phyloP scores from a whole-genome alignment of 2,113 vertebrate genomes.

The Apodemus sylvaticus region DNA sequence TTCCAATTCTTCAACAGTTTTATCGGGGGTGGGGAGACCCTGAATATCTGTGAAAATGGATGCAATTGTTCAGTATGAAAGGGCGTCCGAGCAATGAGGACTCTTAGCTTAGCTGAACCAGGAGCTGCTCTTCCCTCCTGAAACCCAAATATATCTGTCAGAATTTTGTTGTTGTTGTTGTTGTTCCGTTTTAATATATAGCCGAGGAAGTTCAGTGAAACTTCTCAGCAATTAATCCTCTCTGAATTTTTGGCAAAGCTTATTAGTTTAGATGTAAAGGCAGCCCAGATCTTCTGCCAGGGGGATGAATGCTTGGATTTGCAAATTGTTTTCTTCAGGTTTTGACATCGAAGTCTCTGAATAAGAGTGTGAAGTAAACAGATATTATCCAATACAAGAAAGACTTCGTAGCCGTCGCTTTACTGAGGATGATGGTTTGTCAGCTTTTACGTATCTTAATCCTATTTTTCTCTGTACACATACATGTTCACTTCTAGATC shows the following conservation, averaged over 20 bases:
- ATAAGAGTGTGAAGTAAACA: neutral
- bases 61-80: slow-evolving; percentile 55
- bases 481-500: neutral
- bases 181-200: slow-evolving; percentile 41
- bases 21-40: neutral
- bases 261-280: slow-evolving; percentile 32
- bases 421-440: neutral
- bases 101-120: slow-evolving; percentile 45
- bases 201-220: slow-evolving; percentile 34
- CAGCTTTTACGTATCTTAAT: neutral
- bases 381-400: neutral
- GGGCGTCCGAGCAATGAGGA: slow-evolving; percentile 42
- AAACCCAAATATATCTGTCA: slow-evolving; percentile 52
- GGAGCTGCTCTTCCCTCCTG: slow-evolving; percentile 53
- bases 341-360: neutral
- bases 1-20: slow-evolving; percentile 57
- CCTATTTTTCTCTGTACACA: neutral
- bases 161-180: neutral
- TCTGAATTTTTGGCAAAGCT: slow-evolving; percentile 52
- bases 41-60: slow-evolving; percentile 68
- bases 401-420: neutral
- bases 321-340: slow-evolving; percentile 53
- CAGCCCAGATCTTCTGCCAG: neutral
- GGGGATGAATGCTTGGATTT: neutral
- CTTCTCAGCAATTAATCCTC: slow-evolving; percentile 18